phyloP scores from a whole-genome alignment of 2,888 invertebrate genomes.

The Myopa tessellatipennis region DNA sequence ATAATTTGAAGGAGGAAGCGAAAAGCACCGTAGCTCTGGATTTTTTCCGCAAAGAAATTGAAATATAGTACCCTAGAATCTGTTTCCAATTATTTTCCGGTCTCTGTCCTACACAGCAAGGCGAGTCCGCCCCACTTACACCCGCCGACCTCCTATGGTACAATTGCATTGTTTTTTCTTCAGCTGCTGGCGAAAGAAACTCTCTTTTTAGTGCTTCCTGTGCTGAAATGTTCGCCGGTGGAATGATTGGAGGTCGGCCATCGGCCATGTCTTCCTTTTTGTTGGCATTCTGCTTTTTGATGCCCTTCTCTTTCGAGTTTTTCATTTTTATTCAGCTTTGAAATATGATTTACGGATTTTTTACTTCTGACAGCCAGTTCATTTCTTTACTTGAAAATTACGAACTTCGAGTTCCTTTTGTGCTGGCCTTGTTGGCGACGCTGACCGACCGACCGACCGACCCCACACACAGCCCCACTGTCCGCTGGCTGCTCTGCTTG shows the following conservation, averaged over 20 bases:
- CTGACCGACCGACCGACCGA: background rate
- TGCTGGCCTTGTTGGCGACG: background rate
- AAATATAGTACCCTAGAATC: constrained; percentile 28
- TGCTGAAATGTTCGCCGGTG: constrained; percentile 12
- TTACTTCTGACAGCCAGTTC: constrained; percentile 45
- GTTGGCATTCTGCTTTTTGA: constrained; percentile 25
- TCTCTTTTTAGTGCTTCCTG: constrained; percentile 37
- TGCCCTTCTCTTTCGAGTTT: background rate
- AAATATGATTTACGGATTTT: constrained; percentile 50
- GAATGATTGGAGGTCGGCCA: background rate
- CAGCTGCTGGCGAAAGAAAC: background rate
- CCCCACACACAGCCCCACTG: background rate
- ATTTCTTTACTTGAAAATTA: constrained; percentile 46
- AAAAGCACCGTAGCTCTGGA: background rate
- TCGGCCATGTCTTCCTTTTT: constrained; percentile 16
- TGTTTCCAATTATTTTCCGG: constrained; percentile 41
- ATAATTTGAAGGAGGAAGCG: background rate
- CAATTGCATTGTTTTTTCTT: background rate
- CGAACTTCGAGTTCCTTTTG: constrained; percentile 29
- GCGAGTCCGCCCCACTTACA: background rate
- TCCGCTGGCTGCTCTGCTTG: background rate
- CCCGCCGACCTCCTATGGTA: background rate
- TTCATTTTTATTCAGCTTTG: constrained; percentile 44
- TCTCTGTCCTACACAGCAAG: constrained; percentile 6
- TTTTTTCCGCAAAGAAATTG: constrained; percentile 14